Conservation (phyloP, 2,888 invertebrate species). For the Willowsia nigromaculata region DNA sequence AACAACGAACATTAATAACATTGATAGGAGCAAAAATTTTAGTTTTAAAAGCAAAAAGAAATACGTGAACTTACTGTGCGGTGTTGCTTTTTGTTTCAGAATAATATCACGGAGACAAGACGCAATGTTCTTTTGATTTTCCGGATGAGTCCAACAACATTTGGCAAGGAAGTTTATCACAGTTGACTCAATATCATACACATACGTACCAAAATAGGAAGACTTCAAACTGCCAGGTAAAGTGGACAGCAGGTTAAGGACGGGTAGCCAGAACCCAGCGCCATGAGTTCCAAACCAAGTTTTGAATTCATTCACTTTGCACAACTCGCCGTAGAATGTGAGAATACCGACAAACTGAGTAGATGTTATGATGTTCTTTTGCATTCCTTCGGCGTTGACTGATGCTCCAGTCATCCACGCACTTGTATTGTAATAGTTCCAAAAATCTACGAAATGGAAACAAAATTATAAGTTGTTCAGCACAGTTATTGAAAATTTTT, state of each 20-base stretch:
- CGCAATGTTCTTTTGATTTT: constrained; percentile 91
- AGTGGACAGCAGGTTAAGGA: constrained; percentile 86
- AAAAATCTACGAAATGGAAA: constrained; percentile 65
- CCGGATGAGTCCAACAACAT: constrained; percentile 91
- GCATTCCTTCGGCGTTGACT: constrained; percentile 25
- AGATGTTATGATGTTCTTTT: constrained; percentile 63
- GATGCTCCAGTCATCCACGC: constrained; percentile 55
- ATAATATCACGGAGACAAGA: constrained; percentile 89
- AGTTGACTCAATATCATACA: constrained; percentile 85
- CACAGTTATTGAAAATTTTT: too few species aligned
- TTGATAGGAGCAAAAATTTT: not conserved
- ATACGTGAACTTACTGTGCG: constrained; percentile 80
- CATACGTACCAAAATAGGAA: constrained; percentile 75
- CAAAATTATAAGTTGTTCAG: too few species aligned
- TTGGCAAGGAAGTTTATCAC: constrained; percentile 91
- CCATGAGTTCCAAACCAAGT: constrained; percentile 93
- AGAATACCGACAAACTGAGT: constrained; percentile 82
- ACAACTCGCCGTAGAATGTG: constrained; percentile 90
- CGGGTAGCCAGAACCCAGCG: constrained; percentile 91
- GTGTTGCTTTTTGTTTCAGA: constrained; percentile 82
- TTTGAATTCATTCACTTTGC: constrained; percentile 89
- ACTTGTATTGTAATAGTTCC: constrained; percentile 71
- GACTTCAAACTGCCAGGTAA: constrained; percentile 76
- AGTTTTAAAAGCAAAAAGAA: not conserved
- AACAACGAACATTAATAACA: not conserved